Evolutionary conservation across 1,140 invertebrate genomes (phyloP).

Genomic region (Caerostris darwini): DNA sequence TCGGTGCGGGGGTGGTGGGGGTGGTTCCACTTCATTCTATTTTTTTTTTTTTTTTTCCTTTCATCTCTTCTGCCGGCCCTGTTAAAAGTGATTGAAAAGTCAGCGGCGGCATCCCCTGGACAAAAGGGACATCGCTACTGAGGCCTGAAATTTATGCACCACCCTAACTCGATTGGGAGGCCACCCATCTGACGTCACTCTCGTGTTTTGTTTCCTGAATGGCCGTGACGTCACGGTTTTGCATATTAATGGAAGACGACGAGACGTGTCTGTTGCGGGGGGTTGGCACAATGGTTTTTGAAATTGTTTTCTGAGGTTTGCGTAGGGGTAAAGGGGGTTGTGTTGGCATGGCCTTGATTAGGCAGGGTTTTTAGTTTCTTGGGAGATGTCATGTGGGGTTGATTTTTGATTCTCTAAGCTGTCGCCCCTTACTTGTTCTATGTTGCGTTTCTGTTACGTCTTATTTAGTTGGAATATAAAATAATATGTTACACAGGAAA

Average conservation of each 20-base stretch:
- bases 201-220: conserved; percentile 55
- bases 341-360: too few relatives aligned
- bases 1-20: conserved; percentile 8
- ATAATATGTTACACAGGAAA: too few relatives aligned
- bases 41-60: conserved; percentile 47
- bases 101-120: conserved; percentile 41
- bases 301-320: not conserved
- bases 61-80: conserved; percentile 21
- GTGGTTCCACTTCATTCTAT: conserved; percentile 23
- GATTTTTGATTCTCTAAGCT: too few relatives aligned
- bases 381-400: too few relatives aligned
- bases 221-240: conserved; percentile 64
- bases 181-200: conserved; percentile 49
- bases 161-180: conserved; percentile 68
- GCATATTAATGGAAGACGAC: conserved; percentile 58
- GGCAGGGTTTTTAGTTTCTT: too few relatives aligned
- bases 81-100: conserved; percentile 76
- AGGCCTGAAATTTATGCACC: conserved; percentile 75
- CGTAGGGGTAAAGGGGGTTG: too few relatives aligned
- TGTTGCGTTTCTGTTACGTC: too few relatives aligned
- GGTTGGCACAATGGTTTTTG: not conserved
- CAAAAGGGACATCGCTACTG: conserved; percentile 58
- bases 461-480: too few relatives aligned
- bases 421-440: too few relatives aligned
- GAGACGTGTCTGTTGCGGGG: not conserved